Percentiles rank a stretch among this genome's conserved stretches.
phyloP scores from a whole-genome alignment of 2,113 vertebrate species.

The Oreochromis niloticus region DNA sequence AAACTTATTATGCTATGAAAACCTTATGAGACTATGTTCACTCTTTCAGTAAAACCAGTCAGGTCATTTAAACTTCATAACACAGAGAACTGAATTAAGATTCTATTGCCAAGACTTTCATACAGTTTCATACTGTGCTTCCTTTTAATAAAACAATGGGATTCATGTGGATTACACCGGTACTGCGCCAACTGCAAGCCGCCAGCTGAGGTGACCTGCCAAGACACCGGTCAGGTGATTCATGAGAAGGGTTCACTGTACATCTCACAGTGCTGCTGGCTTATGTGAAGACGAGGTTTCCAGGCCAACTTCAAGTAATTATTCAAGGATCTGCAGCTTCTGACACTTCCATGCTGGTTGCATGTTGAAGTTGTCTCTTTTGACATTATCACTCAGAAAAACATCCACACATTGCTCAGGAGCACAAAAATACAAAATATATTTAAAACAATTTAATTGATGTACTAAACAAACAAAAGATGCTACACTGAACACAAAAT shows the following conservation, averaged over 20 bases:
- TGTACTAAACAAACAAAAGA: neutral
- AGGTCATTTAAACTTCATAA: neutral
- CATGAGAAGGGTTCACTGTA: neutral
- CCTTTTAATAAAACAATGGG: neutral
- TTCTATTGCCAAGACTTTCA: neutral
- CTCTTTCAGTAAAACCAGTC: neutral
- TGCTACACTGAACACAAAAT: neutral
- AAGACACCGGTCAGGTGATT: neutral
- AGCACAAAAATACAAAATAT: neutral
- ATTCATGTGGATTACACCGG: neutral
- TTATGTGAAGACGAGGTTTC: neutral
- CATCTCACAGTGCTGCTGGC: neutral
- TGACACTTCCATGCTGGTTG: neutral
- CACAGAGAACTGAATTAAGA: neutral
- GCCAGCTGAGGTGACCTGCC: neutral
- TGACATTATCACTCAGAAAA: neutral
- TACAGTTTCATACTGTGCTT: neutral
- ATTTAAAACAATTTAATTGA: neutral
- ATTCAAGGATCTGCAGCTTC: neutral
- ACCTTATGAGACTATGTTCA: neutral
- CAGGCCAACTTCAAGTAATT: neutral
- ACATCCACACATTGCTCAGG: neutral
- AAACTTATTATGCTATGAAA: neutral
- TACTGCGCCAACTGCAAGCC: neutral
- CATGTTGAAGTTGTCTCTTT: neutral